phyloP scores from a whole-genome alignment of 2,888 invertebrate species.

The Lymantria monacha region DNA sequence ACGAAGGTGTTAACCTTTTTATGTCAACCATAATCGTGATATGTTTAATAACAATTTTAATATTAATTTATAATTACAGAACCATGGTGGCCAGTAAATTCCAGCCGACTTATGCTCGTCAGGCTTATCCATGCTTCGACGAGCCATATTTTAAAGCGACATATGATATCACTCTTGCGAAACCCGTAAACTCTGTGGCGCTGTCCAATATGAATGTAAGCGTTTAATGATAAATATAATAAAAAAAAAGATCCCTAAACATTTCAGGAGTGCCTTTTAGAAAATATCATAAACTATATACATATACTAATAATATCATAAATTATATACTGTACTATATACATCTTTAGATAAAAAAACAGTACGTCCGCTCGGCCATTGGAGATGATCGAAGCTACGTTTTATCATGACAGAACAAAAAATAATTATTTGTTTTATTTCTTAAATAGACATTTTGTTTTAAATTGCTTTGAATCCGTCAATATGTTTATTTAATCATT shows the following conservation, averaged over 20 bases:
- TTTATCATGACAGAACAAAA: too few species aligned
- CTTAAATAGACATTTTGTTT: too few species aligned
- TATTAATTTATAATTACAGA: constrained; percentile 73
- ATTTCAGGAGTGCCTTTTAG: too few species aligned
- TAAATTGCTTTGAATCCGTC: too few species aligned
- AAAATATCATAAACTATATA: background rate
- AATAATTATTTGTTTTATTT: too few species aligned
- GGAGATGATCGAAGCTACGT: too few species aligned
- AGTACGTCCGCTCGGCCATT: too few species aligned
- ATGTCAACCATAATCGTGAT: background rate
- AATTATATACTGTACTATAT: background rate
- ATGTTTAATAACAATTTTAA: too few species aligned
- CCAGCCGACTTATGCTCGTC: constrained; percentile 96
- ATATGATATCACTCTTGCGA: constrained; percentile 89
- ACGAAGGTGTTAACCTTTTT: too few species aligned
- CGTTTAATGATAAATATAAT: constrained; percentile 1
- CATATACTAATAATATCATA: background rate
- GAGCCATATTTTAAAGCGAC: constrained; percentile 95
- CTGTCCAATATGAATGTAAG: constrained; percentile 94
- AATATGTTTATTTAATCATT: too few species aligned
- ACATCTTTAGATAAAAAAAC: too few species aligned
- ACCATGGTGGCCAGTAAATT: constrained; percentile 95
- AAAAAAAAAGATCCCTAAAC: too few species aligned
- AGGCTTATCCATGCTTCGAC: constrained; percentile 97
- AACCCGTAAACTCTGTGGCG: constrained; percentile 87